Percentiles rank a stretch among this genome's conserved stretches.
Evolutionary conservation across 2,888 invertebrate genomes (phyloP).

Genomic region (Chorisops tibialis): DNA sequence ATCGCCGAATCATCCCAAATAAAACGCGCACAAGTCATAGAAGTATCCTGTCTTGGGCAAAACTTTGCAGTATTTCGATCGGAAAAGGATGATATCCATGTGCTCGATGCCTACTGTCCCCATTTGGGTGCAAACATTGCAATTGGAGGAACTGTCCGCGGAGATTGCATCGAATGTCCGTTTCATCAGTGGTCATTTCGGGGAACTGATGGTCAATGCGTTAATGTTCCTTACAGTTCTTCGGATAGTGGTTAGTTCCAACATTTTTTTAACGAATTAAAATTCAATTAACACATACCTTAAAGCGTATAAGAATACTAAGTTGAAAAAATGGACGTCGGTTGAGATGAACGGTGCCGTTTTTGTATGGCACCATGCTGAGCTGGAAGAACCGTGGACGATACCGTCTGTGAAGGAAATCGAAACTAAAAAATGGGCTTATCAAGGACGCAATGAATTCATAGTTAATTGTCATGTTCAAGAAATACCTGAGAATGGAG

Average conservation of each 20-base stretch:
- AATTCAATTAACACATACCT: neutral
- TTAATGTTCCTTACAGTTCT: slow-evolving; percentile 68
- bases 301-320: slow-evolving; percentile 66
- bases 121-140: slow-evolving; percentile 86
- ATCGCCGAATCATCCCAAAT: slow-evolving; percentile 67
- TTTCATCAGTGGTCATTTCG: slow-evolving; percentile 86
- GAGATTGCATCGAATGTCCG: slow-evolving; percentile 80
- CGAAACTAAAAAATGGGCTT: slow-evolving; percentile 58
- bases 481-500: slow-evolving; percentile 88
- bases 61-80: slow-evolving; percentile 70
- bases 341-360: slow-evolving; percentile 70
- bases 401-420: slow-evolving; percentile 59
- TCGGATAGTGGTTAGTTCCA: slow-evolving; percentile 51
- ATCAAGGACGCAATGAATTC: slow-evolving; percentile 76
- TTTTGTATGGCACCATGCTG: slow-evolving; percentile 81
- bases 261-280: no score
- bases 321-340: slow-evolving; percentile 66
- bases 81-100: slow-evolving; percentile 60
- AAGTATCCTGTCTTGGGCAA: slow-evolving; percentile 67
- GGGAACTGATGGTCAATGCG: slow-evolving; percentile 69
- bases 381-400: slow-evolving; percentile 68
- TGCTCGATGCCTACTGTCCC: slow-evolving; percentile 84
- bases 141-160: slow-evolving; percentile 71
- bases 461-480: slow-evolving; percentile 69
- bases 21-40: slow-evolving; percentile 55